Base-by-base conservation (phyloP, 2,113 vertebrate genomes). In the Passer domesticus region DNA sequence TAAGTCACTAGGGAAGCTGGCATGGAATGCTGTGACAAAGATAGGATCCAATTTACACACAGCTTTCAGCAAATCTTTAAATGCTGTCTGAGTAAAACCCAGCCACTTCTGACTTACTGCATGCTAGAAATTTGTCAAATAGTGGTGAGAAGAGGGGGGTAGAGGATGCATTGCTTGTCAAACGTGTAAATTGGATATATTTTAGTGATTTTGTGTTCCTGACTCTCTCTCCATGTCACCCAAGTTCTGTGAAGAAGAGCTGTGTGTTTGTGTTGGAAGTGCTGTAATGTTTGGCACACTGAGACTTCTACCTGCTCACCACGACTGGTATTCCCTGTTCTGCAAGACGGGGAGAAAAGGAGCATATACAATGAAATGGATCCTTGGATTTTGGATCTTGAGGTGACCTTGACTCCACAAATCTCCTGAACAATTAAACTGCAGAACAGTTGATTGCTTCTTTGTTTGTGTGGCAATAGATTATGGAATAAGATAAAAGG, bases 1-100 rank as follows among this genome's bases (percentile, higher is more conserved):
- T 95, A 97, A 95, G 86, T 85, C 96, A 95, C 93, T 50, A 37
- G 92, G 96, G 94, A 94, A 91, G 88, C 47, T 81, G 83, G 83
- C 76, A 43, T 21, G 12, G 83, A 85, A 52, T 86, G 79, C 78
- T 79, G 82, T 63, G 92, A 92, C 81, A 83, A 64, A 87, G 74
- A 87, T 59, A 62, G 87, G 50, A 84, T 94, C 76, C 83, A 74
- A 44, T 90, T 94, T 83, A 74, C 44, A 47, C 72, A 60, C 64
- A 80, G 93, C 82, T 94, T 95, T 88, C 87, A 81, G 62, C 52
- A 83, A 67, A 78, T 73, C 68, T 92, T 77, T 72, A 89, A 75
- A 64, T 64, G 89, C 56, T 75, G n/a, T n/a, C 79, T 89, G 87
- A 92, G 60, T 79, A 92, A 82, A 95, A 49, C 58, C 18, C 67